A percentile compares a stretch with the other conserved stretches of the same genome.
phyloP scores from a whole-genome alignment of 2,797 vertebrate species.

The Microhierax caerulescens region DNA sequence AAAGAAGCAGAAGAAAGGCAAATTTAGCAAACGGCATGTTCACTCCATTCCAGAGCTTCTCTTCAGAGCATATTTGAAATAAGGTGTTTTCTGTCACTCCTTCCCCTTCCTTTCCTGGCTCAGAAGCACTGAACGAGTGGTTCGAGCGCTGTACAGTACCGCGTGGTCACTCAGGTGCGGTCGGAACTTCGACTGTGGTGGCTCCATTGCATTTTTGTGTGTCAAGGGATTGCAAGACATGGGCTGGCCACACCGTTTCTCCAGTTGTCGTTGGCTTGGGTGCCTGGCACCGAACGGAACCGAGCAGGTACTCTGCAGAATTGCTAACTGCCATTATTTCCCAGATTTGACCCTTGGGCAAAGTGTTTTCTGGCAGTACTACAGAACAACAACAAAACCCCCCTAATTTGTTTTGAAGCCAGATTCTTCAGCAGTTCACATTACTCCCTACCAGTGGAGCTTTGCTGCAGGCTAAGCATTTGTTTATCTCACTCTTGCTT shows the following conservation, averaged over 20 bases:
- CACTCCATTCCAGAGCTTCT: background rate
- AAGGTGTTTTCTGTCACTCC: background rate
- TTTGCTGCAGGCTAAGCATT: slow-evolving; percentile 16
- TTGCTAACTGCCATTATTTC: background rate
- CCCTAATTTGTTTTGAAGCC: background rate
- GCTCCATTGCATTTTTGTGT: background rate
- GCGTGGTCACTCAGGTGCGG: background rate
- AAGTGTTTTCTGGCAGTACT: background rate
- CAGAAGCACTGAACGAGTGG: background rate
- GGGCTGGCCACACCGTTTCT: background rate
- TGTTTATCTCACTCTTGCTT: background rate
- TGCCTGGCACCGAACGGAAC: background rate
- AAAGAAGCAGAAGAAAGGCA: background rate
- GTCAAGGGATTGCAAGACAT: background rate
- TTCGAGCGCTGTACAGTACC: background rate
- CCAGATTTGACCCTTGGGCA: background rate
- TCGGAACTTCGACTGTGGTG: background rate
- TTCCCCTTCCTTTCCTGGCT: background rate
- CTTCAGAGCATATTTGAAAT: background rate
- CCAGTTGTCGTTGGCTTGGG: background rate
- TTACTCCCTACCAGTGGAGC: background rate
- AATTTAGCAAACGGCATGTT: background rate
- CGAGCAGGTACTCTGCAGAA: background rate
- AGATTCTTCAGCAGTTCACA: background rate
- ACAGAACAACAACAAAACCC: background rate